Evolutionary conservation across 2,888 invertebrate genomes (phyloP), one percentile per base, ranked within the genome.

Genomic region (Acanthococcus lagerstroemiae): DNA sequence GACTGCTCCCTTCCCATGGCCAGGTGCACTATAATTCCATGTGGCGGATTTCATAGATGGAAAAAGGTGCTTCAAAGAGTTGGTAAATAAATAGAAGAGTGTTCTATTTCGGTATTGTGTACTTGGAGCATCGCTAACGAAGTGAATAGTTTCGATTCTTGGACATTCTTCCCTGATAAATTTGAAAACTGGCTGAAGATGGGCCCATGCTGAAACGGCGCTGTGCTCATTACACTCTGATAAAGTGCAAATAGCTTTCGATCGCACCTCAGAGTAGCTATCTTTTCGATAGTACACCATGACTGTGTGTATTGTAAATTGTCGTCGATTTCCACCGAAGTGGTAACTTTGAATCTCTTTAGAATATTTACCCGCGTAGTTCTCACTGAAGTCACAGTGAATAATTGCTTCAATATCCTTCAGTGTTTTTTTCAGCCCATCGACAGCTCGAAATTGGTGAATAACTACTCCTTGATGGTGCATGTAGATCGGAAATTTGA

Each of bases 141-240:
- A 30, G 15, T 30, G 37, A 30, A 30, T 6, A 9, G 15, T 15
- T 30, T 30, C 37, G 15, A 9, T 30, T 30, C 15, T 6, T 15
- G 37, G 37, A 15, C 37, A 30, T 15, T 30, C 37, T 9, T 6
- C 15, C 15, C 15, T 30, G 6, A 30, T 30, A 15, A 6, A 30
- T 6, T 6, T 21, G 17, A 74, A 70, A 27, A 74, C 68, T 68
- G 74, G 75, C 63, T 69, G 57, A 30, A 76, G 67, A 69, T 76
- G 75, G 30, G 73, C 74, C 75, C 77, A 77, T 55, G 77, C 73
- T n/a, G 75, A 75, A 55, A 71, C 70, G 46, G 75, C 73, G 55
- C 72, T 72, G 72, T 77, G 76, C 7, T 71, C 66, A 4, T 73
- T 67, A 67, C 70, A 71, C 66, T 73, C 67, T n/a, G 74, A 75